Evolutionary conservation across 2,888 invertebrate genomes (phyloP).

Genomic region (Aleiodes alternator): DNA sequence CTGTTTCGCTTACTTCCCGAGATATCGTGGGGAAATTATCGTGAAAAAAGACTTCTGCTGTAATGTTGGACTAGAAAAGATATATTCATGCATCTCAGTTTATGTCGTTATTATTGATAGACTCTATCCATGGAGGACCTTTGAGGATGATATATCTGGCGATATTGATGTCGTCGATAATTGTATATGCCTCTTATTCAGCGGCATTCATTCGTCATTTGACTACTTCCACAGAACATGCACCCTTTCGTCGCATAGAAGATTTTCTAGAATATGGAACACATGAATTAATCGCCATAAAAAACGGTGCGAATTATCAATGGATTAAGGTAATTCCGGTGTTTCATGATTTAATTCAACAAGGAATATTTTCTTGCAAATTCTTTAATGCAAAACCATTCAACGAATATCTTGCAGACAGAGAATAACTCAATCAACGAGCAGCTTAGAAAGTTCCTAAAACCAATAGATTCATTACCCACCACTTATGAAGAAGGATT

Average conservation of each 20-base stretch:
- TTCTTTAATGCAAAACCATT: too few relatives aligned
- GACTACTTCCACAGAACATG: conserved; percentile 47
- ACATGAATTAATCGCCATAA: conserved; percentile 55
- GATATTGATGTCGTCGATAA: conserved; percentile 49
- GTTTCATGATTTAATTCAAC: too few relatives aligned
- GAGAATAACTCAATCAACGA: conserved; percentile 60
- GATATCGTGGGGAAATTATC: too few relatives aligned
- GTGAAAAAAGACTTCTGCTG: too few relatives aligned
- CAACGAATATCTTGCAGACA: too few relatives aligned
- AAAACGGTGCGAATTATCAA: too few relatives aligned
- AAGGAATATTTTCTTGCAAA: conserved; percentile 43
- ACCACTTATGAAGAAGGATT: conserved; percentile 55
- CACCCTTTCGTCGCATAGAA: conserved; percentile 63
- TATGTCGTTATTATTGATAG: conserved; percentile 44
- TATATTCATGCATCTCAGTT: too few relatives aligned
- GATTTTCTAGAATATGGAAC: conserved; percentile 62
- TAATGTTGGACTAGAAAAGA: too few relatives aligned
- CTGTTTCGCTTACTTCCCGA: too few relatives aligned
- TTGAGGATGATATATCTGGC: conserved; percentile 62
- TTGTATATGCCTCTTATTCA: conserved; percentile 50
- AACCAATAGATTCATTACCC: conserved; percentile 55
- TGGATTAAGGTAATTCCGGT: too few relatives aligned
- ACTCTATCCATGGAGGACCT: conserved; percentile 58
- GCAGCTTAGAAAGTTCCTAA: conserved; percentile 55
- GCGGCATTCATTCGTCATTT: conserved; percentile 56